Conservation (phyloP, 2,797 vertebrate genomes). For the Pelobates cultripes region DNA sequence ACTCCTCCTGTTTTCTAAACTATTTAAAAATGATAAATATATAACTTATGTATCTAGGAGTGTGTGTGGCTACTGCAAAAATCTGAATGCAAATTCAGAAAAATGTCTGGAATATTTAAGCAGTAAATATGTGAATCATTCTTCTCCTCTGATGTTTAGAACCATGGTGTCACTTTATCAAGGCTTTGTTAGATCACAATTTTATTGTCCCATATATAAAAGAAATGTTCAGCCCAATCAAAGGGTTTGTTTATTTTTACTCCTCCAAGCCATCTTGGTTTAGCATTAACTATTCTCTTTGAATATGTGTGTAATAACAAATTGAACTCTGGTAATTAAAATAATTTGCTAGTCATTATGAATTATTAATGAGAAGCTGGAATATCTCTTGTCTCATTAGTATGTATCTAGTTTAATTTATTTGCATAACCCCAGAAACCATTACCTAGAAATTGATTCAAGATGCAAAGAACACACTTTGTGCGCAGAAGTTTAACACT, state of each 20-base stretch:
- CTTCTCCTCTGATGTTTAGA: slow-evolving; percentile 30
- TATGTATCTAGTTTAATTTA: slow-evolving; percentile 54
- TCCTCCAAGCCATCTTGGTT: slow-evolving; percentile 47
- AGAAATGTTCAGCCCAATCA: slow-evolving; percentile 39
- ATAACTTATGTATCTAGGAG: too few relatives aligned
- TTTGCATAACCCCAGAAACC: slow-evolving; percentile 56
- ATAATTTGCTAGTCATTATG: slow-evolving; percentile 56
- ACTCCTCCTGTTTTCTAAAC: too few relatives aligned
- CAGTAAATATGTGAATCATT: neutral
- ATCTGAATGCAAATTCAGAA: neutral
- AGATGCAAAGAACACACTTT: slow-evolving; percentile 18
- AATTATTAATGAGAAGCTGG: slow-evolving; percentile 53
- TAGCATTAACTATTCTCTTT: slow-evolving; percentile 56
- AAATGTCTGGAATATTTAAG: neutral
- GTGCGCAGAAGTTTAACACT: slow-evolving; percentile 6
- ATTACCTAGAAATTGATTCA: slow-evolving; percentile 49
- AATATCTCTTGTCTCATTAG: slow-evolving; percentile 52
- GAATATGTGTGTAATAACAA: slow-evolving; percentile 55
- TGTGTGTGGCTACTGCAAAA: too few relatives aligned
- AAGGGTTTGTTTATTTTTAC: slow-evolving; percentile 47
- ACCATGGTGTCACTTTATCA: slow-evolving; percentile 27
- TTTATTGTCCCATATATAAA: slow-evolving; percentile 22
- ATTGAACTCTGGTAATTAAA: slow-evolving; percentile 57
- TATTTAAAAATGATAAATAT: too few relatives aligned
- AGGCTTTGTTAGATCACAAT: slow-evolving; percentile 24